Evolutionary conservation across 1,140 invertebrate genomes (phyloP), one percentile per base, ranked within the genome.

Genomic region (Trigoniulus corallinus): DNA sequence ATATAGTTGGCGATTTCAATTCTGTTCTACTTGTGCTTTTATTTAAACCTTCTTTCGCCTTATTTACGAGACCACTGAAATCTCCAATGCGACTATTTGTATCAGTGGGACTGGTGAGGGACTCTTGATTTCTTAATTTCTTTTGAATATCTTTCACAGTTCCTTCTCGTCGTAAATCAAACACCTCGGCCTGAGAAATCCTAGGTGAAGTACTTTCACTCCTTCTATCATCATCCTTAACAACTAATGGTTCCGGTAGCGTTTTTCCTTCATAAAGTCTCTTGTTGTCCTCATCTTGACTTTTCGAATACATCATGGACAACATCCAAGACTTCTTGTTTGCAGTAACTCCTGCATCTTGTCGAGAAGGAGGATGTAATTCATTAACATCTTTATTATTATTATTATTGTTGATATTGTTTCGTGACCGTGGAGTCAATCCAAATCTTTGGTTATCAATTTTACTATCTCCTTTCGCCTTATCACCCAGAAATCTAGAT

Each of bases 31-130:
- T 46, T 51, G 48, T 7, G 13, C 81, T 40, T 24, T 58, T 57
- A 10, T 80, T 59, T 80, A 74, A 61, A 10, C 86, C 88, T 69
- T 94, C 87, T 72, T 91, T 94, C 48, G 88, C 88, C 69, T 91
- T 89, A 48, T 80, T 87, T 58, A 94, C 88, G 51, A 94, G 73
- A 26, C 88, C 88, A 53, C 80, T 82, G 75, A 88, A 82, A 58
- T 89, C 85, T 15, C 85, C 82, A 51, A 84, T 78, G 49, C 77
- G 69, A 34, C 51, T 56, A n/a, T n/a, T n/a, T 13, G 54, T 66
- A 59, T 75, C 71, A 40, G 67, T 68, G 34, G 74, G 71, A 54
- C 75, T 80, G 49, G 65, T 74, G 60, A 79, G 67, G 45, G 73
- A 48, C 50, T 44, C 51, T 47, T 67, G 62, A 72, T 75, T 48